phyloP scores from a whole-genome alignment of 2,888 invertebrate genomes.

The Cerceris rybyensis region DNA sequence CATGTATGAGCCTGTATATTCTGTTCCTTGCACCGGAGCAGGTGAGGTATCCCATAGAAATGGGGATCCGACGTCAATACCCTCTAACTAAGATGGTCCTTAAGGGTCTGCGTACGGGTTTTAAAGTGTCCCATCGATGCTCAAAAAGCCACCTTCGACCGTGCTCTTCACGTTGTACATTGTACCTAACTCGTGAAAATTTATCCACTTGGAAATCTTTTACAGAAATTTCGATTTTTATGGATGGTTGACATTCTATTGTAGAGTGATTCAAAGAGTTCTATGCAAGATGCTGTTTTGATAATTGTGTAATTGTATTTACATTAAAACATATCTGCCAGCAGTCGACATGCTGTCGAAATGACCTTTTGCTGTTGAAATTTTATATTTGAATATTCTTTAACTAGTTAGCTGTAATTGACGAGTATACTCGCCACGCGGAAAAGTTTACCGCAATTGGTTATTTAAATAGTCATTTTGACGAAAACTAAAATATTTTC shows the following conservation, averaged over 20 bases:
- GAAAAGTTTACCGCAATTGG: too few species aligned
- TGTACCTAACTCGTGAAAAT: constrained; percentile 14
- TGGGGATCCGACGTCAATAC: constrained; percentile 63
- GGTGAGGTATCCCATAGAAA: constrained; percentile 56
- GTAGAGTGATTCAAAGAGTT: too few species aligned
- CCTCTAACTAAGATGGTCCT: constrained; percentile 67
- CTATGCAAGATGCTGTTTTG: too few species aligned
- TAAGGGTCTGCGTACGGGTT: constrained; percentile 44
- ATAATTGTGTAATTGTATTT: too few species aligned
- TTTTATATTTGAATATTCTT: too few species aligned
- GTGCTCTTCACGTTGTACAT: constrained; percentile 38
- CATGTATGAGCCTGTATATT: constrained; percentile 16
- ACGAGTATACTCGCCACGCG: too few species aligned
- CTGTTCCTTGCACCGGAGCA: constrained; percentile 47
- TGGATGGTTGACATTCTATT: not conserved
- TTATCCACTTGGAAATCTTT: constrained; percentile 6
- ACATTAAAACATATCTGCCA: too few species aligned
- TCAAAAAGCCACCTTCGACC: constrained; percentile 41
- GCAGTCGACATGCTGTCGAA: too few species aligned
- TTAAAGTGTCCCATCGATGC: constrained; percentile 41
- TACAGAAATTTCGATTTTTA: not conserved
- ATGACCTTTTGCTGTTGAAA: too few species aligned
- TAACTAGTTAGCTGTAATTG: too few species aligned
- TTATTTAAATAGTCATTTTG: too few species aligned
- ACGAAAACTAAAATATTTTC: too few species aligned